Conservation (phyloP, 2,888 invertebrate genomes). For the Lochmaea capreae region DNA sequence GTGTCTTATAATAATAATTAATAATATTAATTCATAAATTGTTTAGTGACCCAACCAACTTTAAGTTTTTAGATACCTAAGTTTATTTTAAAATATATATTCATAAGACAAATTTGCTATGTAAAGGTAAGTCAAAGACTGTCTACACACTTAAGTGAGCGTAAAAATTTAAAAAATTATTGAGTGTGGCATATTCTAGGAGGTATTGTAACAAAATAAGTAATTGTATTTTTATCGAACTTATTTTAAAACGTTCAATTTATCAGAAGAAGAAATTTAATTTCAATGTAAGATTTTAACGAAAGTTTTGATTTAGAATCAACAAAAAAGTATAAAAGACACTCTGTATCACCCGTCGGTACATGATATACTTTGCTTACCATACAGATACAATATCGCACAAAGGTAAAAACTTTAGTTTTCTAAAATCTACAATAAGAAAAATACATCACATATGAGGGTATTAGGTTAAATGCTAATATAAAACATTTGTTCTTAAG, state of each 20-base stretch:
- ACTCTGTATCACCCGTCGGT: slow-evolving; percentile 19
- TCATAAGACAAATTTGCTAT: too few species aligned
- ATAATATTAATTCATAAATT: not conserved
- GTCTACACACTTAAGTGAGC: too few species aligned
- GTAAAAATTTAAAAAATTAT: too few species aligned
- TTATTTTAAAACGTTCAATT: too few species aligned
- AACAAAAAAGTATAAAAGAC: slow-evolving; percentile 5
- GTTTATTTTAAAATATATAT: too few species aligned
- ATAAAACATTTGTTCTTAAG: slow-evolving; percentile 50
- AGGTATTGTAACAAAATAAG: too few species aligned
- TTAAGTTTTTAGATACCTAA: too few species aligned
- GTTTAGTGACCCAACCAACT: not conserved
- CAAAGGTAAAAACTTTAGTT: slow-evolving; percentile 15
- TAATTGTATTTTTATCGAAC: too few species aligned
- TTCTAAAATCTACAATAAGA: slow-evolving; percentile 27
- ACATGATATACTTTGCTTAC: slow-evolving; percentile 33
- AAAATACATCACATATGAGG: slow-evolving; percentile 36
- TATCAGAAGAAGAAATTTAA: too few species aligned
- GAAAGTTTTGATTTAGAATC: not conserved
- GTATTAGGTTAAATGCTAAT: slow-evolving; percentile 44
- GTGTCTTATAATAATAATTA: slow-evolving; percentile 24
- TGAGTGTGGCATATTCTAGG: too few species aligned
- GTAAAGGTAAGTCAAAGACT: too few species aligned
- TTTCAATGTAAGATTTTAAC: too few species aligned
- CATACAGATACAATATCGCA: slow-evolving; percentile 22